These are phyloP conservation scores for Echeneis naucrates DNA, from an alignment of 2,797 vertebrate genomes.

Conservation along the genomic window DNA sequence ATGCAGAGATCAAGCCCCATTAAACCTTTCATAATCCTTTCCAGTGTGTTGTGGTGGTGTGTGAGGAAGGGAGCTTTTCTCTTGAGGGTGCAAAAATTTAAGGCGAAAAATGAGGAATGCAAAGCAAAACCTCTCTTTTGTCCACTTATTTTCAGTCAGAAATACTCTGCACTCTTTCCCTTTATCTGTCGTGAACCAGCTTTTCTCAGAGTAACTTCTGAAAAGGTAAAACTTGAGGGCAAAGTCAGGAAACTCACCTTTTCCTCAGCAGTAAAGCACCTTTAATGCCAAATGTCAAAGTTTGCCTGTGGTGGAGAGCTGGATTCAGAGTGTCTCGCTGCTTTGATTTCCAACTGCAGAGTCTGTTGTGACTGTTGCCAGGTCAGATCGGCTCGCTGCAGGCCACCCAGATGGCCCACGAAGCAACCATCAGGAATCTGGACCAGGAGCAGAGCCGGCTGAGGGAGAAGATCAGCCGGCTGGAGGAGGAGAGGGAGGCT, in stretches of 20 bases:
- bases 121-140: too few relatives aligned
- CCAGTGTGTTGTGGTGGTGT: too few relatives aligned
- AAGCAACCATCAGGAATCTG: constrained; percentile 95
- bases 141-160: neutral
- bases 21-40: constrained; percentile 10
- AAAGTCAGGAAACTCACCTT: neutral
- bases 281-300: neutral
- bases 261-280: neutral
- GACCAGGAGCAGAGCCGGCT: constrained; percentile 93
- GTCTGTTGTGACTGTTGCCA: constrained; percentile 65
- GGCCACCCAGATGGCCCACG: constrained; percentile 97
- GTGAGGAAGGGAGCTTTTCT: too few relatives aligned
- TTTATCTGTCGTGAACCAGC: neutral
- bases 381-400: constrained; percentile 98
- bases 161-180: too few relatives aligned
- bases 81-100: too few relatives aligned
- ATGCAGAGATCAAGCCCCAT: too few relatives aligned
- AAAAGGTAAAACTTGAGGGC: neutral
- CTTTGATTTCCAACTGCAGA: neutral
- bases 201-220: neutral
- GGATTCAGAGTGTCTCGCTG: neutral
- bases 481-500: constrained; percentile 93
- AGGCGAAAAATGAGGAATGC: too few relatives aligned
- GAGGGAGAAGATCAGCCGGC: constrained; percentile 90
- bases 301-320: neutral